These are phyloP conservation scores for Myotis planiceps DNA, from an alignment of 2,797 vertebrate genomes.

Conservation along the genomic window DNA sequence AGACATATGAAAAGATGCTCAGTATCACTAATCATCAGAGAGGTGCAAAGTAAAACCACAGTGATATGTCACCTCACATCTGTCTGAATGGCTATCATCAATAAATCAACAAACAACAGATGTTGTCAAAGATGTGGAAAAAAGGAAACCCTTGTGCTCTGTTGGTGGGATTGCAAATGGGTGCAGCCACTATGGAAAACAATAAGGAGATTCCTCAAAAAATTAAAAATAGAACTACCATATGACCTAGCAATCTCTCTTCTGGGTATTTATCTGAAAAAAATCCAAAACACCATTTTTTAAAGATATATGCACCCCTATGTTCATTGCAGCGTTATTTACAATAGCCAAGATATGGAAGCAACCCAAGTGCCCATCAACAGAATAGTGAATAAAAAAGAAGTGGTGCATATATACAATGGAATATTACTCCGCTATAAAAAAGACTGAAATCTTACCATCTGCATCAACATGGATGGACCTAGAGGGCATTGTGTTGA, in stretches of 20 bases:
- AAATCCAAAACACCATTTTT: background rate
- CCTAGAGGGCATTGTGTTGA: background rate
- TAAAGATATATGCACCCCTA: background rate
- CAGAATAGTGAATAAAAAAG: background rate
- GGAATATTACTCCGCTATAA: background rate
- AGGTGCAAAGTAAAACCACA: background rate
- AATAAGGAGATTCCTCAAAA: background rate
- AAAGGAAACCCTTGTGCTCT: background rate
- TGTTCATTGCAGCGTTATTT: background rate
- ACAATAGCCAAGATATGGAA: background rate
- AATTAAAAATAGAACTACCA: background rate
- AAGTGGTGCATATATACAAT: background rate
- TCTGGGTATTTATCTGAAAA: background rate
- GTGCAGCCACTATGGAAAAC: background rate
- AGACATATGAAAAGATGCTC: background rate
- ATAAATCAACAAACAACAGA: background rate
- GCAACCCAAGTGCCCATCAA: background rate
- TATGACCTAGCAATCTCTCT: background rate
- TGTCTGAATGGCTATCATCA: background rate
- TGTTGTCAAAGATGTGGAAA: background rate
- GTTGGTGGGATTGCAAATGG: background rate
- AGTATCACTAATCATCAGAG: background rate
- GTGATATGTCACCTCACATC: background rate
- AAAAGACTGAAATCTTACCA: background rate
- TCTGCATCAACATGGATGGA: background rate